Conservation (phyloP, 1,140 invertebrate species). For the Drosophila teissieri region DNA sequence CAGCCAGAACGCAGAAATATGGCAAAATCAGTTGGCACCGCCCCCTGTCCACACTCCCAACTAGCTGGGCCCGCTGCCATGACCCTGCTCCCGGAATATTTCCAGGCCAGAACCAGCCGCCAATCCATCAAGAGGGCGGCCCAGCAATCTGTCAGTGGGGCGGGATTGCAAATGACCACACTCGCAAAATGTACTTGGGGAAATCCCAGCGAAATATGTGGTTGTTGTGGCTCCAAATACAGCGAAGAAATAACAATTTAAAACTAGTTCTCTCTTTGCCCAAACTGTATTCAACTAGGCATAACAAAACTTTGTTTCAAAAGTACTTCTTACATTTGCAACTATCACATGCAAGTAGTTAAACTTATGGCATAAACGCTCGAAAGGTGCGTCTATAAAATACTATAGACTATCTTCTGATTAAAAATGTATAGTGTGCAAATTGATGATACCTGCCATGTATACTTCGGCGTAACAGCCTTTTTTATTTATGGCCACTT, state of each 20-base stretch:
- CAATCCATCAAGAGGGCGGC: slow-evolving; percentile 67
- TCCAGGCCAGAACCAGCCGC: slow-evolving; percentile 54
- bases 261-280: background rate
- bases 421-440: too few relatives aligned
- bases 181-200: slow-evolving; percentile 11
- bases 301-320: background rate
- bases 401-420: too few relatives aligned
- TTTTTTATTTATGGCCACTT: background rate
- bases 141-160: slow-evolving; percentile 69
- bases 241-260: slow-evolving; percentile 10
- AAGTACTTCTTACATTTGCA: background rate
- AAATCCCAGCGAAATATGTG: background rate
- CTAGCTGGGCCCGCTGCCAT: background rate
- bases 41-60: slow-evolving; percentile 21
- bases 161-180: slow-evolving; percentile 60
- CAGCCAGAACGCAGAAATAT: slow-evolving; percentile 62
- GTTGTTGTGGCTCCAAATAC: background rate
- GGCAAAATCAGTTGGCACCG: slow-evolving; percentile 38
- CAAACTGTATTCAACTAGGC: background rate
- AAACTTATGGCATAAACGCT: too few relatives aligned
- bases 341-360: background rate
- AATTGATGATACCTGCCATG: background rate
- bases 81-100: slow-evolving; percentile 11
- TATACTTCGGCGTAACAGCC: too few relatives aligned
- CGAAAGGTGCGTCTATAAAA: too few relatives aligned